A percentile compares a stretch with the other conserved stretches of the same genome.
Conservation (phyloP, 2,888 invertebrate species). For the Eupsilia transversa region DNA sequence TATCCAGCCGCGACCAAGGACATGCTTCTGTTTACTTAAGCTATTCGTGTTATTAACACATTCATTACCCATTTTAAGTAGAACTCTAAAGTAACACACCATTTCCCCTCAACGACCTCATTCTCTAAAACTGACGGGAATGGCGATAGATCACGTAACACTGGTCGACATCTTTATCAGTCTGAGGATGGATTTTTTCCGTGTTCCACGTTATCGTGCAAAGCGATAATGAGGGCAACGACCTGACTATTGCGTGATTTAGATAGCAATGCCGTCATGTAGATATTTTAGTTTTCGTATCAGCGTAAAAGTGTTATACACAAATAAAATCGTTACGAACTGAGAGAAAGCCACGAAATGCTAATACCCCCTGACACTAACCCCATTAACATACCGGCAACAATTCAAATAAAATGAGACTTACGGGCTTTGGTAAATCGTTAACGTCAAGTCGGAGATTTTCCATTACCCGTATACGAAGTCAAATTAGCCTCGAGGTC, state of each 20-base stretch:
- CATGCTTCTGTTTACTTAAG: conserved; percentile 70
- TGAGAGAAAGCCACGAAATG: conserved; percentile 51
- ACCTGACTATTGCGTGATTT: conserved; percentile 83
- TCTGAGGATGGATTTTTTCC: conserved; percentile 85
- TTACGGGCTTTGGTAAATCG: conserved; percentile 71
- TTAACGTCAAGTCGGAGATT: conserved; percentile 74
- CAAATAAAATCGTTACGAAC: conserved; percentile 36
- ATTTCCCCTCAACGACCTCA: conserved; percentile 54
- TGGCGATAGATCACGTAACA: conserved; percentile 71
- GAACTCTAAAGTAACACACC: conserved; percentile 66
- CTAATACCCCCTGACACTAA: conserved; percentile 66
- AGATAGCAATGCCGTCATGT: conserved; percentile 75
- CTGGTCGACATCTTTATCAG: conserved; percentile 79
- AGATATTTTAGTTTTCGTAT: conserved; percentile 64
- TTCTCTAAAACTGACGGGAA: conserved; percentile 39
- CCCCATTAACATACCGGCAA: conserved; percentile 66
- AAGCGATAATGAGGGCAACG: conserved; percentile 85
- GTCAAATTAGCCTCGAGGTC: conserved; percentile 77
- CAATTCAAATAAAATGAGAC: conserved; percentile 70
- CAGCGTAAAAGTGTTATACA: conserved; percentile 48
- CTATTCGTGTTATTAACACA: conserved; percentile 67
- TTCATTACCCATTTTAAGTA: conserved; percentile 68
- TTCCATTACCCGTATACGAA: conserved; percentile 76
- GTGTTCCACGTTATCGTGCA: conserved; percentile 85
- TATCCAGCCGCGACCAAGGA: conserved; percentile 74